Conservation (phyloP, 2,888 invertebrate species). For the Drosophila maculinotata region DNA sequence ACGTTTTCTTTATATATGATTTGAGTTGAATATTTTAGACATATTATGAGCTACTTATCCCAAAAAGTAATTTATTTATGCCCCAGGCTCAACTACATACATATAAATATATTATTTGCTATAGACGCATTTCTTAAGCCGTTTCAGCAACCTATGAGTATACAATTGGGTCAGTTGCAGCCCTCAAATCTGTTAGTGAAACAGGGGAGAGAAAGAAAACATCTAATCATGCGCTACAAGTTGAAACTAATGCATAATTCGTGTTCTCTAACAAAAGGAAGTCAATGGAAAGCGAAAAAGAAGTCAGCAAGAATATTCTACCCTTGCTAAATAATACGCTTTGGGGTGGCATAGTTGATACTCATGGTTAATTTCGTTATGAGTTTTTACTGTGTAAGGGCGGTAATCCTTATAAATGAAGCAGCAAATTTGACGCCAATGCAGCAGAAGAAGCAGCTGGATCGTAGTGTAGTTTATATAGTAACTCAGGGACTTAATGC, state of each 20-base stretch:
- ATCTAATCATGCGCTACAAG: constrained; percentile 68
- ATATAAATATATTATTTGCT: not conserved
- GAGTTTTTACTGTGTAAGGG: constrained; percentile 71
- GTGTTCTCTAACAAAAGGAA: constrained; percentile 52
- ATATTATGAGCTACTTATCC: constrained; percentile 5
- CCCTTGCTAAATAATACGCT: constrained; percentile 42
- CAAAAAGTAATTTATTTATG: constrained; percentile 10
- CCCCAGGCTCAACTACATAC: not conserved
- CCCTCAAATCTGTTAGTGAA: constrained; percentile 32
- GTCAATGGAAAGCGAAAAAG: constrained; percentile 39
- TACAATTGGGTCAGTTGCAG: constrained; percentile 47
- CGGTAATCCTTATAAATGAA: constrained; percentile 80
- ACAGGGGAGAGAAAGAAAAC: constrained; percentile 26
- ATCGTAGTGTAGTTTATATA: constrained; percentile 48
- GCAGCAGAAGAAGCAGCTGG: constrained; percentile 41
- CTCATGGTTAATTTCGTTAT: constrained; percentile 73
- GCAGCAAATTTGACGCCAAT: constrained; percentile 78
- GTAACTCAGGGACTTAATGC: constrained; percentile 68
- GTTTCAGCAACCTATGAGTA: not conserved
- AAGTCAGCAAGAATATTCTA: constrained; percentile 47
- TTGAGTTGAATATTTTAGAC: constrained; percentile 2
- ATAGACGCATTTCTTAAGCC: constrained; percentile 4
- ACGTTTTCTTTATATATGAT: not conserved
- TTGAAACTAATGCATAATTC: constrained; percentile 77
- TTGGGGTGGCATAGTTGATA: constrained; percentile 46